Evolutionary conservation across 2,888 invertebrate genomes (phyloP), one percentile per base, ranked within the genome.

Genomic region (Caradrina kadenii): DNA sequence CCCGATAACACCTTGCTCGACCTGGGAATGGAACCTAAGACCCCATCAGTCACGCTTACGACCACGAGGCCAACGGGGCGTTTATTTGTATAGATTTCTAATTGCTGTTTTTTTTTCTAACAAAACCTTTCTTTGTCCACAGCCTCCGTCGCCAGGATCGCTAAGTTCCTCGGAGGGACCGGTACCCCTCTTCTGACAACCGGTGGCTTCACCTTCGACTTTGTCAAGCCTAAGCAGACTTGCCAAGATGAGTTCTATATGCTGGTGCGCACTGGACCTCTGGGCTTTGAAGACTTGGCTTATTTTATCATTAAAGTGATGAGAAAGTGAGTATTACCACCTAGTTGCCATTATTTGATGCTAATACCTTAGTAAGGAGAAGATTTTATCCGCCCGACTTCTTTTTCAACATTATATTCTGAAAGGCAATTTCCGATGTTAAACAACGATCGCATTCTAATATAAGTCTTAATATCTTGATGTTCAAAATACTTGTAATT

Each of bases 91-190:
- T 35, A 35, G 8, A 35, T 35, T 35, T 39, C 39, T 39, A 39
- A 39, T 11, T 13, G 3, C 39, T 39, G 39, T 4, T 31, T 49
- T 4, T 31, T 49, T 48, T 48, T 26, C 26, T n/a, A 50, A 62
- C 66, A 21, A 7, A 15, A 31, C 49, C 26, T 74, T 73, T 85
- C 71, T 83, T 86, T 96, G 77, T 80, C 35, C 95, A 58, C 95
- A 98, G 98, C 98, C 19, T 97, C 97, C 8, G 97, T 98, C 35
- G 98, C 97, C 13, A 96, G 98, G 53, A 97, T 98, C 73, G 96
- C 97, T 35, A 98, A 98, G 91, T 98, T 98, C 89, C 96, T 98
- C 19, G 97, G 97, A 48, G 96, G 96, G 39, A 97, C 97, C 10
- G 97, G 97, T 11, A 97, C 97, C 0, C 98, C 98, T 0, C 91